Conservation (phyloP, 2,888 invertebrate genomes). For the Parthenolecanium corni region DNA sequence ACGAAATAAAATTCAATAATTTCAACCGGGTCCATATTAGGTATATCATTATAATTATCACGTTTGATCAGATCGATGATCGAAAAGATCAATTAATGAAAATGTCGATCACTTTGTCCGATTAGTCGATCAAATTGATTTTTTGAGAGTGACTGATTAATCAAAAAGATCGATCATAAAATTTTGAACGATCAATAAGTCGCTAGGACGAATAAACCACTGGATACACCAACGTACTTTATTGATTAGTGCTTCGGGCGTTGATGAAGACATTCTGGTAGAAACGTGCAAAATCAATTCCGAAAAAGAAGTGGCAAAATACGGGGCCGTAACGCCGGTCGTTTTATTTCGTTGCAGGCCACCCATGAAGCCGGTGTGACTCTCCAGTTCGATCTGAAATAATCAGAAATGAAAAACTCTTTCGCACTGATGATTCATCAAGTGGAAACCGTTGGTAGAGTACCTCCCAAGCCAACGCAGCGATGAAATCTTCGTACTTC, state of each 20-base stretch:
- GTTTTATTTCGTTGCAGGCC: constrained; percentile 72
- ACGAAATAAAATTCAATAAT: too few species aligned
- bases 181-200: too few species aligned
- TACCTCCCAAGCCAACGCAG: constrained; percentile 60
- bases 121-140: too few species aligned
- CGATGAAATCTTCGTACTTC: constrained; percentile 78
- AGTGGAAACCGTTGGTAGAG: background rate
- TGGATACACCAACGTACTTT: constrained; percentile 60
- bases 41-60: too few species aligned
- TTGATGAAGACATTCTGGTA: constrained; percentile 78
- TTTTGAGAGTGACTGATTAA: too few species aligned
- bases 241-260: constrained; percentile 72
- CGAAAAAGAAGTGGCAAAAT: constrained; percentile 81
- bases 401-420: background rate
- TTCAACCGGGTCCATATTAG: too few species aligned
- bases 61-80: too few species aligned
- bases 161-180: too few species aligned
- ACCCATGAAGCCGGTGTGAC: constrained; percentile 89
- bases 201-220: too few species aligned
- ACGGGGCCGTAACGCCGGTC: constrained; percentile 84
- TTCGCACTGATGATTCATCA: background rate
- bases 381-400: constrained; percentile 64
- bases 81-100: too few species aligned
- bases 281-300: constrained; percentile 97
- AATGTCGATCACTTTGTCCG: too few species aligned